Conservation (phyloP, 2,113 vertebrate species). For the Spea bombifrons region DNA sequence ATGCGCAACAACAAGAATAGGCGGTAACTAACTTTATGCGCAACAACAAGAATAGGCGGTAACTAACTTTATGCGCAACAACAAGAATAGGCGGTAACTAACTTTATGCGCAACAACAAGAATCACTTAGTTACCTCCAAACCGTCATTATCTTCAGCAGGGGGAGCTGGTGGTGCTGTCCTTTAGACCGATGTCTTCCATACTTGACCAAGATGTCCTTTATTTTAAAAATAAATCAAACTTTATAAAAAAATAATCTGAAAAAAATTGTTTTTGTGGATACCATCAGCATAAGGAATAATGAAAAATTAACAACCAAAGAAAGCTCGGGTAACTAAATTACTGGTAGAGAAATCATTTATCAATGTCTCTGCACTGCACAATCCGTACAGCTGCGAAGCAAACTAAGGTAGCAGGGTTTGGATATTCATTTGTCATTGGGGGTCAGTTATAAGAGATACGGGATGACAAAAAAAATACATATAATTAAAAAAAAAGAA, state of each 20-base stretch:
- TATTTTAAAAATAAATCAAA: background rate
- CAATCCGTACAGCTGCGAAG: background rate
- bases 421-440: slow-evolving; percentile 10
- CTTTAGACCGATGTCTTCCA: too few species aligned
- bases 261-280: background rate
- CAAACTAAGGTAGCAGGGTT: slow-evolving; percentile 23
- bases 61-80: too few species aligned
- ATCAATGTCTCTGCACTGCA: slow-evolving; percentile 36
- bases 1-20: too few species aligned
- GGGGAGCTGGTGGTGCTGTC: too few species aligned
- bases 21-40: too few species aligned
- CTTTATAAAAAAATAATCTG: background rate
- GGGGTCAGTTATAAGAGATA: background rate
- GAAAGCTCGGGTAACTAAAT: slow-evolving; percentile 36
- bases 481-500: background rate
- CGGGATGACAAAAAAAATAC: background rate
- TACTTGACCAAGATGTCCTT: too few species aligned
- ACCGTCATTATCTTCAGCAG: too few species aligned
- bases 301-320: slow-evolving; percentile 42
- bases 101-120: too few species aligned
- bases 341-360: slow-evolving; percentile 25
- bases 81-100: too few species aligned
- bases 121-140: too few species aligned
- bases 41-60: too few species aligned
- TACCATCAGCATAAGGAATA: slow-evolving; percentile 15